Evolutionary conservation across 2,113 vertebrate genomes (phyloP).

Genomic region (Plestiodon gilberti): DNA sequence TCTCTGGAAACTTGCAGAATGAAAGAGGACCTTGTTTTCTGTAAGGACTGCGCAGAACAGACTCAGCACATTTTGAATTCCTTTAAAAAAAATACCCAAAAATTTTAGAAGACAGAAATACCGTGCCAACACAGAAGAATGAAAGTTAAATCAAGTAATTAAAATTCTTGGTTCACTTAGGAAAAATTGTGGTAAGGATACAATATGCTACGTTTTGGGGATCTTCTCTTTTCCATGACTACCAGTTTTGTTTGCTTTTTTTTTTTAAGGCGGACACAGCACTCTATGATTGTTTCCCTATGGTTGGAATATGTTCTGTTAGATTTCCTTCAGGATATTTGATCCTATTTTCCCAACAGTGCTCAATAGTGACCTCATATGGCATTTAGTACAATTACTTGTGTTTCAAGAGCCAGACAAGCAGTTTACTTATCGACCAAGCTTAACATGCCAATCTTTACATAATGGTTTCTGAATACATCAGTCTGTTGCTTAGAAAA

Average conservation of each 20-base stretch:
- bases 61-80: slow-evolving; percentile 96
- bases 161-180: slow-evolving; percentile 26
- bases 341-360: slow-evolving; percentile 40
- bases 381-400: not conserved
- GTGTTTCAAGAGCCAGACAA: not conserved
- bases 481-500: not conserved
- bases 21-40: slow-evolving; percentile 98
- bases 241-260: slow-evolving; percentile 5
- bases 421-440: slow-evolving; percentile 16
- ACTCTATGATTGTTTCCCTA: slow-evolving; percentile 14
- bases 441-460: slow-evolving; percentile 32
- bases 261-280: slow-evolving; percentile 35
- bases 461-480: not conserved
- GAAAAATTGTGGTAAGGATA: slow-evolving; percentile 32
- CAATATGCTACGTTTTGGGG: not conserved
- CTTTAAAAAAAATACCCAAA: slow-evolving; percentile 74
- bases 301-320: slow-evolving; percentile 17
- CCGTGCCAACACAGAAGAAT: slow-evolving; percentile 10
- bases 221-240: slow-evolving; percentile 42
- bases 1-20: slow-evolving; percentile 97
- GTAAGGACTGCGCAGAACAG: slow-evolving; percentile 96
- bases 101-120: slow-evolving; percentile 35
- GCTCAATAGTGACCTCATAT: slow-evolving; percentile 10
- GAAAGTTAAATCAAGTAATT: slow-evolving; percentile 33
- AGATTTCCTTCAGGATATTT: slow-evolving; percentile 38